Evolutionary conservation across 2,113 vertebrate genomes (phyloP).

Genomic region (Sturnira hondurensis): DNA sequence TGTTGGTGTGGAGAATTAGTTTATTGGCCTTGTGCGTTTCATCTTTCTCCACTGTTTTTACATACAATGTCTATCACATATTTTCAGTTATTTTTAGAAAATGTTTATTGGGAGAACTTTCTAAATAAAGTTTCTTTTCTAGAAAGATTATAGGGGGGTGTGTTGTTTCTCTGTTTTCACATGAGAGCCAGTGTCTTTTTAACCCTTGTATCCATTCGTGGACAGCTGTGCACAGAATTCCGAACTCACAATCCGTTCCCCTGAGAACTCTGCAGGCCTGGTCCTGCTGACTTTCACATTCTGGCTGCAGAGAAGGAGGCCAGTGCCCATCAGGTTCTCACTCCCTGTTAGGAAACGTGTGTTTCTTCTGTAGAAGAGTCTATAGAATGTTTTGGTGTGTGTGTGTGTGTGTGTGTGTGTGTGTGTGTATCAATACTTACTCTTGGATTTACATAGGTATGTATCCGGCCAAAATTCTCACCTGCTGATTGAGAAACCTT

Average conservation of each 20-base stretch:
- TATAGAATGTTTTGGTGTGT: background rate
- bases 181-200: background rate
- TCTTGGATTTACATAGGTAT: background rate
- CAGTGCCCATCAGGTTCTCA: background rate
- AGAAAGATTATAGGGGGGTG: background rate
- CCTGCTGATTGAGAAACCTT: background rate
- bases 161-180: background rate
- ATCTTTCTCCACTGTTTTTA: background rate
- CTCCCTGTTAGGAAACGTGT: background rate
- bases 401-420: too few relatives aligned
- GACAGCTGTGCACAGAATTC: background rate
- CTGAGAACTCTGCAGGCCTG: background rate
- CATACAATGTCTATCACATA: background rate
- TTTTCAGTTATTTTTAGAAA: background rate
- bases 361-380: background rate
- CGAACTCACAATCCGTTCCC: background rate
- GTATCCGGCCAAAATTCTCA: background rate
- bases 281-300: background rate
- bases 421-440: background rate
- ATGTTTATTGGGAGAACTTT: background rate
- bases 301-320: background rate
- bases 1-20: background rate
- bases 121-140: background rate
- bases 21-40: background rate
- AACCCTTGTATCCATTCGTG: background rate